phyloP scores from a whole-genome alignment of 2,797 vertebrate species.

The Saxicola maurus region DNA sequence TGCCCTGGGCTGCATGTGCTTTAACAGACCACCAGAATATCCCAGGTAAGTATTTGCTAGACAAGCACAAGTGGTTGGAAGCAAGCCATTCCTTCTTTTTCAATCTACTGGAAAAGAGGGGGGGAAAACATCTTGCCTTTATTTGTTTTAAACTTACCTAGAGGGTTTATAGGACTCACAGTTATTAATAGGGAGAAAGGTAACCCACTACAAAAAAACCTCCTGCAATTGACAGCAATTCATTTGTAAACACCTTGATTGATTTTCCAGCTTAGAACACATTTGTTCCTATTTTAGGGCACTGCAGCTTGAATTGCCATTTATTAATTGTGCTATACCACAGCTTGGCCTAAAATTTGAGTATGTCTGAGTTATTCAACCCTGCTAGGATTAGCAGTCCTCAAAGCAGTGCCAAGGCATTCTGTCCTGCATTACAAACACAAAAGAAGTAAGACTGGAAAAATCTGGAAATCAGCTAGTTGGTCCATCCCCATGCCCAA shows the following conservation, averaged over 20 bases:
- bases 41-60: constrained; percentile 4
- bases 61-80: background rate
- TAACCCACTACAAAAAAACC: background rate
- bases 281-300: background rate
- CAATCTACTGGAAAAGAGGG: background rate
- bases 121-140: background rate
- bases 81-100: background rate
- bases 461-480: background rate
- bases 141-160: background rate
- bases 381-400: constrained; percentile 8
- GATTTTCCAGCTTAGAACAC: background rate
- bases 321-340: background rate
- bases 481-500: background rate
- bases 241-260: background rate
- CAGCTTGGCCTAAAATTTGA: background rate
- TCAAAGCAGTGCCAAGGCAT: constrained; percentile 11
- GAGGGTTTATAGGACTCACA: background rate
- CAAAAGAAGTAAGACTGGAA: background rate
- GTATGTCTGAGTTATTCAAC: background rate
- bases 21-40: constrained; percentile 19
- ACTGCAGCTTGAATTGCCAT: background rate
- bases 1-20: constrained; percentile 14
- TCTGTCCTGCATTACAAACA: background rate
- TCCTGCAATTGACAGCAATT: background rate
- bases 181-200: background rate